Base-by-base conservation (phyloP, 2,797 vertebrate genomes). In the Anguilla anguilla region DNA sequence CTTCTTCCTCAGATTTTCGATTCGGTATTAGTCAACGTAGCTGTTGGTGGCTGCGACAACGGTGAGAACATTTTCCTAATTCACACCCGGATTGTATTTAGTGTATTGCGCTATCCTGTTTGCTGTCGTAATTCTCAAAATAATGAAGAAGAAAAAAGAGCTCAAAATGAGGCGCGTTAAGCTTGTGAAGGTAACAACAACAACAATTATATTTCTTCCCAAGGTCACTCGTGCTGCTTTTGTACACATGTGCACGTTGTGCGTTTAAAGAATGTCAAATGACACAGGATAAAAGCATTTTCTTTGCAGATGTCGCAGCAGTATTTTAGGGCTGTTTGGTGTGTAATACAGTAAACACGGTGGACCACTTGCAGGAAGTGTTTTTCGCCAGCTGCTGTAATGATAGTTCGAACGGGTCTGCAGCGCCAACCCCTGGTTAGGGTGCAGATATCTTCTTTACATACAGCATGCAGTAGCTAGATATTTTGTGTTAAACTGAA, bases 401-500 rank as follows among this genome's bases (percentile, higher is more conserved):
- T 83, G 59, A 1, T 81, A 28, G 49, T 53, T 53, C 31, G 22
- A 83, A 25, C 46, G 72, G 64, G 49, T 57, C 69, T 61, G 55
- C 53, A 88, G 67, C 84, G 87, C 83, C 84, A 88, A 31, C 87
- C 19, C 22, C n/a, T 85, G 72, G 87, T 85, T 31, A 82, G 79
- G 46, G 6, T 46, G 35, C 15, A 46, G 25, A 81, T 51, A 49
- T 0, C 7, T 19, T 1, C 3, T 77, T 13, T 79, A 79, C 15
- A 79, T 79, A 19, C 15, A 25, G n/a, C 7, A 46, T 43, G 2
- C 39, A 17, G 35, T 43, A 46, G 35, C 35, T 46, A 4, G 15
- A 46, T 25, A 79, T 79, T 25, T 22, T 39, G 31, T 15, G 4
- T 46, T 35, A 46, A 81, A 81, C 15, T 6, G 35, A 19, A 39